Evolutionary conservation across 30 jellyfish, hydroid and myxozoan species (phyloP).

Genomic region (Pseudorhiza aurosa): DNA sequence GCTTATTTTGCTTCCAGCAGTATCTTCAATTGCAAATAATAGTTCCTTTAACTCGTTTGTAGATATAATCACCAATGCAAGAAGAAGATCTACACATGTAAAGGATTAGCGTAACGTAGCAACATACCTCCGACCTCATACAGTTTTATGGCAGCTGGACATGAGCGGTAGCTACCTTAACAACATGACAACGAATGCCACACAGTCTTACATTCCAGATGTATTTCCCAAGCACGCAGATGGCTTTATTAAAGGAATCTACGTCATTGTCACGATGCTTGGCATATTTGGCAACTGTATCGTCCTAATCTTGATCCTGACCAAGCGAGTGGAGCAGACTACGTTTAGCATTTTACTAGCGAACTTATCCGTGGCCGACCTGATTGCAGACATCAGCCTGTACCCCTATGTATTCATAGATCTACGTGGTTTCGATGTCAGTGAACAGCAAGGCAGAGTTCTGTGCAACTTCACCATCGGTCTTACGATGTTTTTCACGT

Average conservation of each 20-base stretch:
- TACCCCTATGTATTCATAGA: conserved; percentile 57
- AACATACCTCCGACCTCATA: too few species aligned
- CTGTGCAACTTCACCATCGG: conserved; percentile 58
- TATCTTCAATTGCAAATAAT: too few species aligned
- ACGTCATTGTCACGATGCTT: background rate
- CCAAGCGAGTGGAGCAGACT: conserved; percentile 41
- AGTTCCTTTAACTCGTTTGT: too few species aligned
- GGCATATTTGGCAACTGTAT: conserved; percentile 50
- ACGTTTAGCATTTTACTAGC: conserved; percentile 39
- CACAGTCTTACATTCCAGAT: too few species aligned
- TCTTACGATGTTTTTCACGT: conserved; percentile 13
- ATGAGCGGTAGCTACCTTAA: background rate
- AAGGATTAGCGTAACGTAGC: too few species aligned
- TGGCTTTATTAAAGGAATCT: background rate
- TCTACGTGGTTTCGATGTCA: conserved; percentile 21
- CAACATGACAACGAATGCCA: background rate
- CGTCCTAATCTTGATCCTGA: conserved; percentile 3
- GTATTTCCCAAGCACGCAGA: conserved; percentile 28
- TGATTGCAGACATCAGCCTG: conserved; percentile 28
- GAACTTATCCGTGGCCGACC: conserved; percentile 48
- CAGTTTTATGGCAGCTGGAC: too few species aligned
- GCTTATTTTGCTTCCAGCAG: too few species aligned
- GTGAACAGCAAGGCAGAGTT: background rate
- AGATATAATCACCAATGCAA: too few species aligned
- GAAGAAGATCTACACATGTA: too few species aligned